These are phyloP conservation scores for Agelastica alni DNA, from an alignment of 2,888 invertebrate genomes.

Conservation along the genomic window DNA sequence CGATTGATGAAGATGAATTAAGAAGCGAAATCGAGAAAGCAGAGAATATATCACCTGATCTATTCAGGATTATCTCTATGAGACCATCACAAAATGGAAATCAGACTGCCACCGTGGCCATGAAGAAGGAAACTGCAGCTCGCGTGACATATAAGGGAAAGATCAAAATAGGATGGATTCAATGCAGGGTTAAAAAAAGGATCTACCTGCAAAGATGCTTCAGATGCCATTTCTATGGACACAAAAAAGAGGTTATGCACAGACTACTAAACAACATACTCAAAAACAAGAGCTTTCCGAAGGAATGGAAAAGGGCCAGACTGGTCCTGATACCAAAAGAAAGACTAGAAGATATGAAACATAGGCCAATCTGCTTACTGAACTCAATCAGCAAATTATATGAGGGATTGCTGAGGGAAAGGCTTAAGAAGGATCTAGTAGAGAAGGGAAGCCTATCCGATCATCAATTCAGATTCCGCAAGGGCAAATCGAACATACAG, in stretches of 20 bases:
- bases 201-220: slow-evolving; percentile 6
- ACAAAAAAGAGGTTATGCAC: no score
- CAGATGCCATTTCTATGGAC: slow-evolving; percentile 14
- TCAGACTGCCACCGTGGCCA: slow-evolving; percentile 6
- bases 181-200: slow-evolving; percentile 8
- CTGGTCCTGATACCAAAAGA: no score
- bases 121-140: slow-evolving; percentile 7
- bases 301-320: no score
- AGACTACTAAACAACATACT: no score
- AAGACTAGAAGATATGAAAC: no score
- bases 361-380: slow-evolving; percentile 1
- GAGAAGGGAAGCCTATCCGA: not conserved
- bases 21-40: no score
- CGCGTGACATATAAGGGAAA: slow-evolving; percentile 10
- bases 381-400: slow-evolving; percentile 2
- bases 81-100: no score
- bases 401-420: not conserved
- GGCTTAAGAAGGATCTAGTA: not conserved
- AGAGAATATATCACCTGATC: no score
- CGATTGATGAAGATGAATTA: no score
- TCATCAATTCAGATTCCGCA: not conserved
- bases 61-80: no score
- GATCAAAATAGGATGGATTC: slow-evolving; percentile 14
- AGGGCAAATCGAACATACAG: not conserved
- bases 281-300: no score